Conservation (phyloP, 2,113 vertebrate species). For the Poeciliopsis prolifica region DNA sequence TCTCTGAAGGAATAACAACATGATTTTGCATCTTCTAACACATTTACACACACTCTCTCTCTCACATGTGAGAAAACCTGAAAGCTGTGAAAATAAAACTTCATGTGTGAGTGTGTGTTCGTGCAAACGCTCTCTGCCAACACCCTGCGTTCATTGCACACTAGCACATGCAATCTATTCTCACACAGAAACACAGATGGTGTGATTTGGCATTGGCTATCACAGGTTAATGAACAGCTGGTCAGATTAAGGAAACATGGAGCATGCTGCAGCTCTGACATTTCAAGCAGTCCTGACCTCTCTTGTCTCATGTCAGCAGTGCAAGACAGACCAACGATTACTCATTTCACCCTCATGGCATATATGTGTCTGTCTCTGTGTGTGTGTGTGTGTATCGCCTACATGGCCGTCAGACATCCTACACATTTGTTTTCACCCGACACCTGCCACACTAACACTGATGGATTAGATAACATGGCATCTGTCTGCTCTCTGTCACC, state of each 20-base stretch:
- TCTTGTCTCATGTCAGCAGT: conserved; percentile 55
- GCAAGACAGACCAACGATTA: conserved; percentile 37
- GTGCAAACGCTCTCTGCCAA: background rate
- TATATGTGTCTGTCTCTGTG: too few species aligned
- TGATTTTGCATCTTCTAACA: background rate
- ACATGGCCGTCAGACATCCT: conserved; percentile 43
- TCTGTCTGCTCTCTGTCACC: conserved; percentile 13
- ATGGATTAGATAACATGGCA: background rate
- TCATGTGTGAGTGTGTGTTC: background rate
- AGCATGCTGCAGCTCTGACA: conserved; percentile 7
- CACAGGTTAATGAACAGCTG: background rate
- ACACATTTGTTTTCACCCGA: background rate
- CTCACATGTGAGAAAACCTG: conserved; percentile 3
- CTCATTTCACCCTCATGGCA: conserved; percentile 27
- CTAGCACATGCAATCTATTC: background rate
- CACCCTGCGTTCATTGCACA: background rate
- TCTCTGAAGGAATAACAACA: background rate
- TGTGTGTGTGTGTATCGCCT: conserved; percentile 18
- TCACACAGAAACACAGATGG: background rate
- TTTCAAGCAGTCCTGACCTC: conserved; percentile 47
- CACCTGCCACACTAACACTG: conserved; percentile 12
- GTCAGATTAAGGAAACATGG: background rate
- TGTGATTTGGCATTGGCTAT: background rate
- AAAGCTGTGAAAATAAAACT: conserved; percentile 50
- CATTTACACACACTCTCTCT: background rate